Percentiles rank a stretch among this genome's conserved stretches.
These are phyloP conservation scores for Cottoperca gobio DNA, from an alignment of 2,797 vertebrate species.

Conservation along the genomic window DNA sequence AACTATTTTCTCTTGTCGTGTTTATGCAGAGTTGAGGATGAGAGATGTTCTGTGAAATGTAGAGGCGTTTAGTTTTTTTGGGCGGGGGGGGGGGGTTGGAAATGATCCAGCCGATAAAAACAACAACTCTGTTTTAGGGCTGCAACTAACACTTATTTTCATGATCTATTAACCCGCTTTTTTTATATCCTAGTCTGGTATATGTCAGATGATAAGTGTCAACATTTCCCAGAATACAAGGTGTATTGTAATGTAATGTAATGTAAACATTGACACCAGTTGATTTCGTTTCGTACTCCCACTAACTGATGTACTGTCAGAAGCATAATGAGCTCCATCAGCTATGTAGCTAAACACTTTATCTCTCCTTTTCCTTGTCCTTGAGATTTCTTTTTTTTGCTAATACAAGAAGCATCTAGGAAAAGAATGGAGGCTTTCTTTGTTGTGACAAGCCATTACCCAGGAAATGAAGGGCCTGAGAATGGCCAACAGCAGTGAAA, in stretches of 20 bases:
- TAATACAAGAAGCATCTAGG: conserved; percentile 19
- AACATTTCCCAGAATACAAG: too few relatives aligned
- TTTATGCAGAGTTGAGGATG: conserved; percentile 25
- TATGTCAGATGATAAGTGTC: not conserved
- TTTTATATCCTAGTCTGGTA: too few relatives aligned
- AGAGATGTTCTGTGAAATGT: conserved; percentile 37
- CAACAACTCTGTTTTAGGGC: not conserved
- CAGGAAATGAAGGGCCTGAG: conserved; percentile 49
- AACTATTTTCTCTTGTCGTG: conserved; percentile 33
- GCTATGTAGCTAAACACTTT: conserved; percentile 1
- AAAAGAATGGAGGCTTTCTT: conserved; percentile 40
- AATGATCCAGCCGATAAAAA: conserved; percentile 25
- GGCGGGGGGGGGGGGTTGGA: not conserved
- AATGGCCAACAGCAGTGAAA: conserved; percentile 47
- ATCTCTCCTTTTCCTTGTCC: not conserved
- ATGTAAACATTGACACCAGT: not conserved
- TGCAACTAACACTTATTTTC: not conserved
- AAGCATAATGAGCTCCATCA: conserved; percentile 40
- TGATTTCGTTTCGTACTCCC: not conserved
- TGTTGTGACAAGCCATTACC: conserved; percentile 48
- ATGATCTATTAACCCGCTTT: too few relatives aligned
- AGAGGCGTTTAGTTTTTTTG: conserved; percentile 12
- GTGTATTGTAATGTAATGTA: too few relatives aligned
- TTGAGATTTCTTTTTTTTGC: conserved; percentile 6
- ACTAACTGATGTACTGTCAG: conserved; percentile 20